Conservation (phyloP, 2,113 vertebrate genomes). For the Gnathonemus echidnorhynchus region DNA sequence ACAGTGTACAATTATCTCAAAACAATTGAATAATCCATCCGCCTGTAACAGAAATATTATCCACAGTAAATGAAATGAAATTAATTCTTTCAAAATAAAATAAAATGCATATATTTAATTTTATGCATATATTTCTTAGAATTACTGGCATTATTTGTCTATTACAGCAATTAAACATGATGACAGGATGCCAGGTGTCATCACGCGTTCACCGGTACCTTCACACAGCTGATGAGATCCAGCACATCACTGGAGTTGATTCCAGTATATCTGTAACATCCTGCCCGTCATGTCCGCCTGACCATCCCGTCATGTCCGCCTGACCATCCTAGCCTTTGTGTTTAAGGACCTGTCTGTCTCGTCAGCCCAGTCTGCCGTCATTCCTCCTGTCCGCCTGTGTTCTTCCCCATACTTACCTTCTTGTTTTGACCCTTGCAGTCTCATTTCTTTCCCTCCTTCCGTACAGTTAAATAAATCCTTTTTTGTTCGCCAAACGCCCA, state of each 20-base stretch:
- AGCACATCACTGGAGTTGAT: not conserved
- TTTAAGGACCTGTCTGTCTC: not conserved
- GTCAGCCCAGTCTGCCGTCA: not conserved
- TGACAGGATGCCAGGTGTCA: slow-evolving; percentile 14
- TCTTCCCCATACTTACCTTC: not conserved
- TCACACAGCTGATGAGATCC: slow-evolving; percentile 16
- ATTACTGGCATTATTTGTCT: not conserved
- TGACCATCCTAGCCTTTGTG: not conserved
- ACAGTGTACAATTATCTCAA: not conserved
- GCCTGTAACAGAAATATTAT: not conserved
- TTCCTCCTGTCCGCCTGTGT: not conserved
- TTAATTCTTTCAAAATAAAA: not conserved
- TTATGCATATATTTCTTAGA: not conserved
- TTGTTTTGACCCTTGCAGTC: not conserved
- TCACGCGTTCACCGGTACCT: slow-evolving; percentile 33
- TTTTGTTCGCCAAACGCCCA: not conserved
- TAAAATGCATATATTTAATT: not conserved
- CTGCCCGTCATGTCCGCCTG: not conserved
- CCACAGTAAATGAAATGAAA: not conserved
- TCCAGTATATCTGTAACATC: not conserved
- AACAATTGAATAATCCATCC: not conserved
- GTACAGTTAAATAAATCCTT: not conserved
- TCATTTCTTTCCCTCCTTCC: not conserved
- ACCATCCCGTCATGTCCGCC: not conserved
- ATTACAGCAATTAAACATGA: not conserved